A percentile compares a stretch with the other conserved stretches of the same genome.
Conservation (phyloP, 2,797 vertebrate species). For the Chromis chromis region DNA sequence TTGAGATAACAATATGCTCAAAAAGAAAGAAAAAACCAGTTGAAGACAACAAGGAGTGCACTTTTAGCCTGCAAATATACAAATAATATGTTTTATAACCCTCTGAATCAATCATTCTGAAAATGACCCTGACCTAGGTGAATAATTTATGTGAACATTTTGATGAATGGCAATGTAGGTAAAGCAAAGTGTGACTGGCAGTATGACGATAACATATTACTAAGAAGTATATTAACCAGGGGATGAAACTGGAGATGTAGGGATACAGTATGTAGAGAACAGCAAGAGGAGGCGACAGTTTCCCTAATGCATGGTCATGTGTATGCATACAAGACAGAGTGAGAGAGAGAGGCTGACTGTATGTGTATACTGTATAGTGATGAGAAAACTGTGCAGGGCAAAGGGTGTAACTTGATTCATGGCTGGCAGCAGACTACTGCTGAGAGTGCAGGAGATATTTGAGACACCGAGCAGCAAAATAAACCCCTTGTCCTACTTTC, state of each 20-base stretch:
- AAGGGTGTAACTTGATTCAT: conserved; percentile 71
- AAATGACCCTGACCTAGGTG: not conserved
- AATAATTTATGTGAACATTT: conserved; percentile 1
- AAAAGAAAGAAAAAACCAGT: conserved; percentile 3
- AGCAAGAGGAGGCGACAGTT: conserved; percentile 7
- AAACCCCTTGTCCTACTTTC: conserved; percentile 68
- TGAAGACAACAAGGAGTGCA: not conserved
- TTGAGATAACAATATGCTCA: not conserved
- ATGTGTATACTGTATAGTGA: conserved; percentile 34
- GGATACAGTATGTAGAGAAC: conserved; percentile 22
- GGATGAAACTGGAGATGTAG: conserved; percentile 24
- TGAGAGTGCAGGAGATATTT: conserved; percentile 76
- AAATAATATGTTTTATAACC: not conserved
- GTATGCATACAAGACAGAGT: not conserved
- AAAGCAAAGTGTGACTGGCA: conserved; percentile 35
- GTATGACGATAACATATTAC: conserved; percentile 18
- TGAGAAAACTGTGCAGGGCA: conserved; percentile 39
- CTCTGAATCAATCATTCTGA: not conserved
- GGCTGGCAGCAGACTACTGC: conserved; percentile 62
- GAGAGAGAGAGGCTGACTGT: not conserved
- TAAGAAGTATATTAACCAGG: conserved; percentile 15
- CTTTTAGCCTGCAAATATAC: conserved; percentile 9
- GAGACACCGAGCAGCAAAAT: conserved; percentile 63
- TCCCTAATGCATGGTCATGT: conserved; percentile 10
- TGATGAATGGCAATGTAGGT: conserved; percentile 24